Evolutionary conservation across 2,888 invertebrate genomes (phyloP), one percentile per base, ranked within the genome.

Genomic region (Nematopogon swammerdamellus): DNA sequence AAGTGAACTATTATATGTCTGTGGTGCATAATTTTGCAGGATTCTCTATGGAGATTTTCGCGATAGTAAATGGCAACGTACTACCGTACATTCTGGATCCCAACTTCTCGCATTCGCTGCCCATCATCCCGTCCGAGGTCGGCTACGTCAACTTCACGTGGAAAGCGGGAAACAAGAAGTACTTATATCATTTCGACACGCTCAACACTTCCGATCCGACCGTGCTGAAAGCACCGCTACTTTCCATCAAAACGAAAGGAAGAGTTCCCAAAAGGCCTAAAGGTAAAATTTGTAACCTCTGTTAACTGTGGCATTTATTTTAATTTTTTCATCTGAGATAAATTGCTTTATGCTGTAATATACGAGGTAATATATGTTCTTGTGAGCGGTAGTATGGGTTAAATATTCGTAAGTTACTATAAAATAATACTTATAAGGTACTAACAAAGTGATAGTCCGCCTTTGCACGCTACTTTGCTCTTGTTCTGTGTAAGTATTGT

Each of bases 121-220:
- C 94, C 45, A 87, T 92, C 51, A 95, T 97, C 63, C 96, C 96
- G 2, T 90, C 94, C 4, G 95, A 96, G 79, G 92, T 96, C 19
- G 89, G 89, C 53, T 88, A 88, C 65, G 93, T 94, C 1, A 94
- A 94, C 72, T 94, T 95, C 65, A 94, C 94, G 45, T 94, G 94
- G 95, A 88, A 88, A 63, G 89, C 93, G 1, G 91, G 91, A 17
- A 79, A 81, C 56, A 88, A 89, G 67, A 88, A 88, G 64, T 92
- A 92, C 67, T 86, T 84, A 62, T 95, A 95, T 67, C 86, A 93
- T 67, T 95, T 95, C 67, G 92, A 93, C 67, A 85, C 87, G 50
- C 77, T 95, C 56, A 88, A 91, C 61, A 93, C 94, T 6, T 89
- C 87, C 59, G 91, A 95, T 66, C 88, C 91, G 57, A 87, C 87